Conservation (phyloP, 1,140 invertebrate species). For the Drosophila kepulauana region DNA sequence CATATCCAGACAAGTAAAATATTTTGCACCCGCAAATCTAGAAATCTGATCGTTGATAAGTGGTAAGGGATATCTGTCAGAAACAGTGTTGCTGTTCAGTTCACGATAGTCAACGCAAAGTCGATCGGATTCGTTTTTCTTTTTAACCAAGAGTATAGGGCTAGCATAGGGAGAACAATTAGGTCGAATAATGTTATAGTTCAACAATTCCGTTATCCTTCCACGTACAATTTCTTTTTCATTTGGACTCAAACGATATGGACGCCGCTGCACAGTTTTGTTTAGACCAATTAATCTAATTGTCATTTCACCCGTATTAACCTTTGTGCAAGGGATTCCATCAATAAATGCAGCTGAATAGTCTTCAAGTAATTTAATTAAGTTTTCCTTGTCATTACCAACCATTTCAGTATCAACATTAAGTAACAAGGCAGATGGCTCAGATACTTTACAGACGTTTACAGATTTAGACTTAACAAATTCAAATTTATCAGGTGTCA, state of each 20-base stretch:
- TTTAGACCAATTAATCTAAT: too few relatives aligned
- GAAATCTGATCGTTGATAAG: conserved; percentile 19
- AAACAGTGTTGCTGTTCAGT: conserved; percentile 10
- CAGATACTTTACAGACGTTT: conserved; percentile 24
- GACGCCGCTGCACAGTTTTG: too few relatives aligned
- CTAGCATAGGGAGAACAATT: conserved; percentile 25
- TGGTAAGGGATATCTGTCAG: conserved; percentile 14
- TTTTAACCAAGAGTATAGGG: conserved; percentile 12
- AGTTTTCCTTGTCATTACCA: neutral
- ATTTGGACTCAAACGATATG: neutral
- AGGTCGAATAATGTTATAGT: conserved; percentile 19
- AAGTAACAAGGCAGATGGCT: neutral
- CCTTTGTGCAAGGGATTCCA: too few relatives aligned
- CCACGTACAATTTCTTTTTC: neutral
- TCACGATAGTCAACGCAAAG: neutral
- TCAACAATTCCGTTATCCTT: conserved; percentile 24
- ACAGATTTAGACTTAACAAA: conserved; percentile 7
- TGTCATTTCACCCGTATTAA: too few relatives aligned
- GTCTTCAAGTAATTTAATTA: too few relatives aligned
- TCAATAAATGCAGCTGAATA: too few relatives aligned
- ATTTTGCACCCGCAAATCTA: conserved; percentile 6
- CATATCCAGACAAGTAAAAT: conserved; percentile 18
- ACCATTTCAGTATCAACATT: conserved; percentile 25
- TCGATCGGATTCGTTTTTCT: too few relatives aligned
- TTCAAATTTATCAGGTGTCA: conserved; percentile 30